phyloP scores from a whole-genome alignment of 2,113 vertebrate genomes.

The Verasper variegatus region DNA sequence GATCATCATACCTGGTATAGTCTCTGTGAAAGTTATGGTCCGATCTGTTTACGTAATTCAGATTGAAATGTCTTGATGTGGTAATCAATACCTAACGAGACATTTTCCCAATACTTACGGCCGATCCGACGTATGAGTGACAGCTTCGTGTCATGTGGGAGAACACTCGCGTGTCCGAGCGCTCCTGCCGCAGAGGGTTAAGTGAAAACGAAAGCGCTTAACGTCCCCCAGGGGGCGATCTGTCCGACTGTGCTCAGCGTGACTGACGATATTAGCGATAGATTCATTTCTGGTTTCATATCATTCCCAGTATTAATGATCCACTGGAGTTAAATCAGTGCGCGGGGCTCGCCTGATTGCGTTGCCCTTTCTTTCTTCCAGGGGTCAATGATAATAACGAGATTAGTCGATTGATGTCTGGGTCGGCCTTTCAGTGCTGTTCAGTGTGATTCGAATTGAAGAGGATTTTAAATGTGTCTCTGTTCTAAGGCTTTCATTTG shows the following conservation, averaged over 20 bases:
- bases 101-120: slow-evolving; percentile 14
- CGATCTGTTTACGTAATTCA: background rate
- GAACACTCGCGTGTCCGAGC: slow-evolving; percentile 4
- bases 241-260: slow-evolving; percentile 21
- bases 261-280: slow-evolving; percentile 44
- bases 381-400: slow-evolving; percentile 58
- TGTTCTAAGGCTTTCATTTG: background rate
- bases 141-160: slow-evolving; percentile 3
- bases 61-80: background rate
- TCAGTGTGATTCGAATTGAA: slow-evolving; percentile 22
- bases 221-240: slow-evolving; percentile 12
- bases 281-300: slow-evolving; percentile 54
- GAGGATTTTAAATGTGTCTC: background rate
- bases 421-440: slow-evolving; percentile 6
- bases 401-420: slow-evolving; percentile 35
- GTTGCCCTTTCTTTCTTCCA: slow-evolving; percentile 38
- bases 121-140: slow-evolving; percentile 28
- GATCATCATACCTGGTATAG: background rate
- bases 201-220: slow-evolving; percentile 49
- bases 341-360: slow-evolving; percentile 42
- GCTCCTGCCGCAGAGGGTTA: slow-evolving; percentile 38
- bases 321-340: slow-evolving; percentile 29
- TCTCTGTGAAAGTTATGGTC: background rate
- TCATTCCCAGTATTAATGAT: slow-evolving; percentile 50
- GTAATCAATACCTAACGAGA: slow-evolving; percentile 40